Conservation (phyloP, 2,113 vertebrate genomes). For the Sylvilagus bachmani region DNA sequence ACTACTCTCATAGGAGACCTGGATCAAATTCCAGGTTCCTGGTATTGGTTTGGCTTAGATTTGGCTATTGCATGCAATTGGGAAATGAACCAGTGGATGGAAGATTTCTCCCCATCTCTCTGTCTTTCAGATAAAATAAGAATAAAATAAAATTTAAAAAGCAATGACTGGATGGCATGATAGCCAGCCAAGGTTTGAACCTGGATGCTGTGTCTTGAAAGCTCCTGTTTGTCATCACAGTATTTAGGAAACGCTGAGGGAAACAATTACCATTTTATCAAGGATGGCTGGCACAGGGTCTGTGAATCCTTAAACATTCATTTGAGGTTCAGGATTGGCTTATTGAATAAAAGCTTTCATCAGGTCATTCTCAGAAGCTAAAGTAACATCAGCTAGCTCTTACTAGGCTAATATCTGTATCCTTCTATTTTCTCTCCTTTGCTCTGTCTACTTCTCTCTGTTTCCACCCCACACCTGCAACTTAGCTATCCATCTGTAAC, state of each 20-base stretch:
- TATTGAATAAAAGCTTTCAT: conserved; percentile 9
- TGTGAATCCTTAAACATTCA: background rate
- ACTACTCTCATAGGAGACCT: too few relatives aligned
- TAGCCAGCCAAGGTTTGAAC: background rate
- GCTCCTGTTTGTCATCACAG: background rate
- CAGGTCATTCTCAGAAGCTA: background rate
- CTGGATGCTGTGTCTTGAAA: background rate
- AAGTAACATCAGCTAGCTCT: background rate
- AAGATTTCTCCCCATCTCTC: too few relatives aligned
- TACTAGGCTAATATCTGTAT: background rate
- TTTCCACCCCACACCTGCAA: accelerated
- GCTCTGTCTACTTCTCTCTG: background rate
- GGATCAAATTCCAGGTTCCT: too few relatives aligned
- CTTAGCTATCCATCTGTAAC: background rate
- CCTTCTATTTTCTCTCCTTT: background rate
- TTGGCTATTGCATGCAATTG: too few relatives aligned
- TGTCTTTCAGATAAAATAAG: too few relatives aligned
- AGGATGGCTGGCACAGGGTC: background rate
- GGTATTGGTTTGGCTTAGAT: too few relatives aligned
- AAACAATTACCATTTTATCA: background rate
- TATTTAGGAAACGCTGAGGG: background rate
- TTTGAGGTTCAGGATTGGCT: background rate
- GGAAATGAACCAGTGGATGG: too few relatives aligned
- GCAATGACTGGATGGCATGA: too few relatives aligned
- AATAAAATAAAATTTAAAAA: too few relatives aligned